Evolutionary conservation across 2,113 vertebrate species (phyloP), one percentile per base, ranked within the genome.

Genomic region (Orycteropus afer): DNA sequence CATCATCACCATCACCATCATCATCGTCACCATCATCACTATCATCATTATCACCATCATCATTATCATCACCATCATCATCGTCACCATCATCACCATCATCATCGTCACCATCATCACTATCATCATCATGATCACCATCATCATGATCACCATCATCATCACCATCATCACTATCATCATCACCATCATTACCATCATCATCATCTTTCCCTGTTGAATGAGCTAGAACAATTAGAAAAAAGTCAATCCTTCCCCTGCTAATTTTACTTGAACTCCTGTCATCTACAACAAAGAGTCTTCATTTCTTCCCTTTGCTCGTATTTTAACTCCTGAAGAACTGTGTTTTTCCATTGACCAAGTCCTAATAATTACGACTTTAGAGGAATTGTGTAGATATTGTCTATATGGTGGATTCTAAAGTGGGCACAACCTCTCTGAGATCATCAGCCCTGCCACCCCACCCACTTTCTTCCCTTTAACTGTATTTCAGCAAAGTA

Each of bases 281-380:
- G 63, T 67, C 15, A n/a, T 67, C 65, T 67, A 67, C 14, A n/a
- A 67, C 65, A 67, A 29, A 65, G 32, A 73, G 37, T 42, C 69
- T 25, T 73, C 25, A 25, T 74, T 10, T 42, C 45, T 74, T 25
- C 25, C 17, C 23, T 45, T 74, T 22, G 12, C 23, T 74, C 13
- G 23, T 4, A 45, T 74, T 74, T 74, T 45, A 42, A 45, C 71
- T 42, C 23, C 8, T 20, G 7, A n/a, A 80, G n/a, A 63, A 63
- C 53, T 47, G 34, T 37, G 27, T 90, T 90, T n/a, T 61, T 53
- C 77, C 29, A 49, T 40, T 45, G 59, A 65, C 67, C 10, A 51
- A 47, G 49, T 80, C 90, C 83, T 91, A 40, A 69, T 32, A 88
- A 86, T 93, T 6, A 94, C 94, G 74, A 32, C 42, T 69, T 2